Evolutionary conservation across 2,113 vertebrate species (phyloP), one percentile per base, ranked within the genome.

Genomic region (Anhinga anhinga): DNA sequence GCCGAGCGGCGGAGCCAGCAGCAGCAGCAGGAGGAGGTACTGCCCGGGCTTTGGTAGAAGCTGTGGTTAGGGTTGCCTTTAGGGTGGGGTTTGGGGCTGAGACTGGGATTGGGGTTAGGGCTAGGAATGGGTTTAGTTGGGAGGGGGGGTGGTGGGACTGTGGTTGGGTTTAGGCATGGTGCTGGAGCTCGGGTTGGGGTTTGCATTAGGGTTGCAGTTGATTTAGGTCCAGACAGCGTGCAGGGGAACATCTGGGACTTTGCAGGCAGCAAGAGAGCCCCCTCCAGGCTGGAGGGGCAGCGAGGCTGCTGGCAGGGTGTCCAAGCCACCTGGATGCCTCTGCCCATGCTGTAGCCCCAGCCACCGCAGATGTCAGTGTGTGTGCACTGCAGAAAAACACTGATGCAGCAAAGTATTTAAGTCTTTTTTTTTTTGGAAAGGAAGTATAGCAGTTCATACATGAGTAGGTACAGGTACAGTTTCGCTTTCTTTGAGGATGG

Each of bases 21-120:
- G 42, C 42, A 16, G 15, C 42, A 44, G 42, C 13, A 15, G 42
- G 42, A 42, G 42, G 42, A 15, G 42, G 79, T 71, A 38, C n/a
- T 10, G 15, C 3, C 15, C 2, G 3, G 5, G 42, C 34, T 19
- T 63, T 13, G 14, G 18, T 8, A 3, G 11, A 27, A 22, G 5
- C 4, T 73, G 59, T 5, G 14, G 8, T 17, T 50, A 38, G 34
- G 30, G 13, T 59, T 11, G 15, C 13, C 9, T 27, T 44, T 21
- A 30, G 42, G 21, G 7, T 11, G 10, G 13, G 12, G 6, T 38
- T n/a, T 44, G 58, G 34, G 21, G 18, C 30, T 42, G 52, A 53
- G 17, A 3, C 30, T 53, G 45, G 10, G 14, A 0, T 8, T 32
- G 6, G 7, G 18, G 26, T n/a, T 71, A 50, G 40, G 23, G 44